Conservation (phyloP, 2,888 invertebrate genomes). For the Acrocyrtus sp. region DNA sequence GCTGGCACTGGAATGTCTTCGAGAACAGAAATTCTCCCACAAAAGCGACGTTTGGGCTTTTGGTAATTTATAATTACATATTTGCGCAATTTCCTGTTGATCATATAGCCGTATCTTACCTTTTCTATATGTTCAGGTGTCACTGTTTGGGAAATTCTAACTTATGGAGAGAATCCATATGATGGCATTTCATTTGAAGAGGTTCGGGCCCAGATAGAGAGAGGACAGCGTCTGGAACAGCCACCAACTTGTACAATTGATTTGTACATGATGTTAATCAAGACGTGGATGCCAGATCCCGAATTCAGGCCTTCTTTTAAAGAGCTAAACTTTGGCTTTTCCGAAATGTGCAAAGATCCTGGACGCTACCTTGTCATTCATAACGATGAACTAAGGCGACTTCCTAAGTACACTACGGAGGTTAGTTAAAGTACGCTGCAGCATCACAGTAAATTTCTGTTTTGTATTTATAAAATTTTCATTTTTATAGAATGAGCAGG, state of each 20-base stretch:
- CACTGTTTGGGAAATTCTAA: conserved; percentile 97
- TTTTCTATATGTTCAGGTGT: conserved; percentile 75
- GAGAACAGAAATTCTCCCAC: too few relatives aligned
- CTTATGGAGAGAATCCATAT: conserved; percentile 94
- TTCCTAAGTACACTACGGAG: conserved; percentile 77
- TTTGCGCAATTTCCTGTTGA: too few relatives aligned
- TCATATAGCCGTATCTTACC: too few relatives aligned
- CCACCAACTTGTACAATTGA: conserved; percentile 95
- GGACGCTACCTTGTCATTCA: conserved; percentile 93
- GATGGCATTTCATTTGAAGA: conserved; percentile 91
- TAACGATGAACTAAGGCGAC: conserved; percentile 90
- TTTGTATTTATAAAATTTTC: too few relatives aligned
- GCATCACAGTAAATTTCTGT: too few relatives aligned
- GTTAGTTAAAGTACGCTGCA: too few relatives aligned
- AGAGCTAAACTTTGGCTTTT: conserved; percentile 91
- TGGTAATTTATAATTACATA: too few relatives aligned
- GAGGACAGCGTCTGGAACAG: conserved; percentile 92
- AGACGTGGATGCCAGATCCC: conserved; percentile 98
- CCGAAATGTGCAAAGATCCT: conserved; percentile 95
- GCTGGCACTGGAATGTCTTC: too few relatives aligned
- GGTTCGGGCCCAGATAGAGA: conserved; percentile 92
- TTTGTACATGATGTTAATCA: conserved; percentile 95
- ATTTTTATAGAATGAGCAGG: too few relatives aligned
- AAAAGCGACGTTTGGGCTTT: too few relatives aligned
- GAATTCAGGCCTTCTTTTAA: conserved; percentile 94